Conservation (phyloP, 2,113 vertebrate species). For the Cyanoderma ruficeps region DNA sequence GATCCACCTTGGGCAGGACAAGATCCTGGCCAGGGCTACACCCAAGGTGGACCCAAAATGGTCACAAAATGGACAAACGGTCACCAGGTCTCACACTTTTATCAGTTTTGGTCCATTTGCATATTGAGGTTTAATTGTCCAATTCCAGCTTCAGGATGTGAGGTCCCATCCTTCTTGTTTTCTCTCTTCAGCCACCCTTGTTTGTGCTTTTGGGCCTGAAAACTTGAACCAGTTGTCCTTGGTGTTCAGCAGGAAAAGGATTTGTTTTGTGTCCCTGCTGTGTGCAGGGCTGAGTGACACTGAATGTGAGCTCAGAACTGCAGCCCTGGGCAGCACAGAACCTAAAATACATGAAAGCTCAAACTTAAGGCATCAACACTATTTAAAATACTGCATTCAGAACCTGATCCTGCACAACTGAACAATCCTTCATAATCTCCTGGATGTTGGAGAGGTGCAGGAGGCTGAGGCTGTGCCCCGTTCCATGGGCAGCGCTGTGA, state of each 20-base stretch:
- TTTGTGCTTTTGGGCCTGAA: background rate
- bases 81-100: background rate
- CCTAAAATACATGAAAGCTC: accelerated
- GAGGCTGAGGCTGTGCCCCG: background rate
- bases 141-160: background rate
- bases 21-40: background rate
- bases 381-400: background rate
- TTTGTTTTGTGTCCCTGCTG: background rate
- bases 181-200: background rate
- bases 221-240: background rate
- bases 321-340: background rate
- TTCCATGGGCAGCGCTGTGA: accelerated
- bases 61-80: background rate
- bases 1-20: background rate
- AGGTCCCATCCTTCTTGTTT: background rate
- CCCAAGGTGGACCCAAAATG: background rate
- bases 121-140: background rate
- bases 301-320: background rate
- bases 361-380: background rate
- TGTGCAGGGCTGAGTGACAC: background rate
- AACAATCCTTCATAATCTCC: background rate
- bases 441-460: background rate
- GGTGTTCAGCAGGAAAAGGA: background rate
- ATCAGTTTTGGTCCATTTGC: background rate
- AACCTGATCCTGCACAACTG: background rate